Percentiles rank a stretch among this genome's conserved stretches.
Conservation (phyloP, 2,797 vertebrate species). For the Phalloptychus januarius region DNA sequence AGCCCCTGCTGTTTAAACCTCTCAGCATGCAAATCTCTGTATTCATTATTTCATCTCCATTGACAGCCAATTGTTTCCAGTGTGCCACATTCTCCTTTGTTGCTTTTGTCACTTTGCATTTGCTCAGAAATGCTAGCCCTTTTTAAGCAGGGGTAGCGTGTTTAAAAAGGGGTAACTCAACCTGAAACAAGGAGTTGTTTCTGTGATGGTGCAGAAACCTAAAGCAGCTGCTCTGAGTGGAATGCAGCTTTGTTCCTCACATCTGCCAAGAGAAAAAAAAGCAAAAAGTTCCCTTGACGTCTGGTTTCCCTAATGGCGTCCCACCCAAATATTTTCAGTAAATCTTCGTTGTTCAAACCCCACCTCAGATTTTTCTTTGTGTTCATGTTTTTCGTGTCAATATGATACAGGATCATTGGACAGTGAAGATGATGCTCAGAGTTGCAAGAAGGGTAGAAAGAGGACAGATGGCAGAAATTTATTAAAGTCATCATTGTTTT, state of each 20-base stretch:
- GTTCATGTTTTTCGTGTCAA: neutral
- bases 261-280: constrained; percentile 47
- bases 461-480: constrained; percentile 51
- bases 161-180: too few species aligned
- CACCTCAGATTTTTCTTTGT: constrained; percentile 12
- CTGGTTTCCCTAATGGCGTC: constrained; percentile 37
- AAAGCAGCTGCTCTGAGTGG: constrained; percentile 36
- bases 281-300: constrained; percentile 4
- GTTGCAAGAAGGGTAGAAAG: constrained; percentile 27
- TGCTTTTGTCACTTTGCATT: neutral
- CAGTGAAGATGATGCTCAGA: constrained; percentile 7
- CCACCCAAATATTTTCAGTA: constrained; percentile 35
- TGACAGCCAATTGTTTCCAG: neutral
- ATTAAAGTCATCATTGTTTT: constrained; percentile 33
- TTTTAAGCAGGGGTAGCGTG: too few species aligned
- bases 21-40: neutral
- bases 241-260: constrained; percentile 11
- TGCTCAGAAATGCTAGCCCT: neutral
- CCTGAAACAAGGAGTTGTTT: too few species aligned
- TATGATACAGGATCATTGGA: neutral
- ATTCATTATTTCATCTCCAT: neutral
- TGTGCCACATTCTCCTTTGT: neutral
- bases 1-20: neutral
- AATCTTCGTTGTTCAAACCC: constrained; percentile 27
- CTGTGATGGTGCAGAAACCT: constrained; percentile 26